A percentile compares a stretch with the other conserved stretches of the same genome.
Evolutionary conservation across 2,113 vertebrate genomes (phyloP).

Genomic region (Paracanthobrama guichenoti): DNA sequence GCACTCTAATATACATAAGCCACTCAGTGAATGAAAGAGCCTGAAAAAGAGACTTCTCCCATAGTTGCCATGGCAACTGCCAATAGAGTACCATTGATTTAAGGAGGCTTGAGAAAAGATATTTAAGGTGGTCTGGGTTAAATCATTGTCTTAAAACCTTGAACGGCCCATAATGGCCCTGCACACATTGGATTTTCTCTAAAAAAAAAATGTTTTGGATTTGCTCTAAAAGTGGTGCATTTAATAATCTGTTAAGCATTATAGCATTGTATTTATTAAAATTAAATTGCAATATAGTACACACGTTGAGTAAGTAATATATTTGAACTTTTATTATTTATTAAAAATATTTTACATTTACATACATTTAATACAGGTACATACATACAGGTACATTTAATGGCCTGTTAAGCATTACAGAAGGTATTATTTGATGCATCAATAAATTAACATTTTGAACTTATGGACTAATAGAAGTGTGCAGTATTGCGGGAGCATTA

Average conservation of each 20-base stretch:
- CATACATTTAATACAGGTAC: too few species aligned
- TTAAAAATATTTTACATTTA: too few species aligned
- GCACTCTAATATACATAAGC: constrained; percentile 52
- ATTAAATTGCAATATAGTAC: background rate
- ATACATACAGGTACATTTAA: background rate
- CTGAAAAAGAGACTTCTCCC: constrained; percentile 70
- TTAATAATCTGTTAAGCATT: background rate
- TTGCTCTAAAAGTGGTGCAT: background rate
- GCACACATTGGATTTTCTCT: background rate
- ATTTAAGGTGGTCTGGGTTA: constrained; percentile 65
- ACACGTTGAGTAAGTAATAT: background rate
- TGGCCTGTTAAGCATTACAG: background rate
- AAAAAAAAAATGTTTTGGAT: too few species aligned
- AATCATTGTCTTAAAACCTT: background rate
- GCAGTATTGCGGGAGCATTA: background rate
- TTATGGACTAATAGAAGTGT: background rate
- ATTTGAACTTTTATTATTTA: background rate
- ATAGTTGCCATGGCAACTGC: constrained; percentile 81
- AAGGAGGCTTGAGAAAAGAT: constrained; percentile 57
- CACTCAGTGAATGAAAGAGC: constrained; percentile 49
- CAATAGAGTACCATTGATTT: constrained; percentile 66
- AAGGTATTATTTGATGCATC: background rate
- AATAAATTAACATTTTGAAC: background rate
- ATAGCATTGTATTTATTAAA: background rate
- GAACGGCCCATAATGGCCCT: background rate